Conservation (phyloP, 2,113 vertebrate genomes). For the Meles meles region DNA sequence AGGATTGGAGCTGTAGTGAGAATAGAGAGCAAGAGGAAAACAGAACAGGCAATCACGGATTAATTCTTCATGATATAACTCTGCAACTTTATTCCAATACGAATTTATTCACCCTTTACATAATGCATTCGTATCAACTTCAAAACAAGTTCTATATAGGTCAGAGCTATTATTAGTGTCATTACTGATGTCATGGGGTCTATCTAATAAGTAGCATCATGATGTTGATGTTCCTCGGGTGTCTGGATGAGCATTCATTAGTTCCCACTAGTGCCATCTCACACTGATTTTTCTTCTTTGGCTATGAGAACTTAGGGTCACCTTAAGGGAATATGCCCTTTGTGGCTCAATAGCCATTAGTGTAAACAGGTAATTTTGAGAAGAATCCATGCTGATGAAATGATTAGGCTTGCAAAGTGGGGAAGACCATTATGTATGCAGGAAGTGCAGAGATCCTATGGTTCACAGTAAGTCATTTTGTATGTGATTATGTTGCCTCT, state of each 20-base stretch:
- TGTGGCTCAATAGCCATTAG: conserved; percentile 45
- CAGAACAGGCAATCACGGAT: background rate
- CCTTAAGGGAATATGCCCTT: conserved; percentile 37
- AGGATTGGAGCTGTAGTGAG: rapidly evolving
- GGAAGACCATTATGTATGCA: conserved; percentile 41
- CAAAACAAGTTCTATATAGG: background rate
- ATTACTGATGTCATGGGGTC: conserved; percentile 36
- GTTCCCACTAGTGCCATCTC: background rate
- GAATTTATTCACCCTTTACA: background rate
- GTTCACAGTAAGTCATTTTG: conserved; percentile 48
- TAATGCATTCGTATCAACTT: conserved; percentile 22
- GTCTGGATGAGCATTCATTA: background rate
- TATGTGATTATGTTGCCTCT: conserved; percentile 56
- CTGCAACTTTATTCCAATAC: background rate
- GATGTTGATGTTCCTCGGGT: background rate
- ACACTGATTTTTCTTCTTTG: conserved; percentile 23
- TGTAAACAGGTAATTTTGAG: conserved; percentile 63
- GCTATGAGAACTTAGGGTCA: conserved; percentile 11
- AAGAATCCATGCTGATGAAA: conserved; percentile 60
- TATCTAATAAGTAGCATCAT: conserved; percentile 42
- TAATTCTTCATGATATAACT: background rate
- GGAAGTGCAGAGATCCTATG: conserved; percentile 21
- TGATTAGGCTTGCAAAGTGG: conserved; percentile 62
- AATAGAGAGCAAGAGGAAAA: background rate
- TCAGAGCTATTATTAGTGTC: conserved; percentile 28